Percentiles rank a stretch among this genome's conserved stretches.
Evolutionary conservation across 2,113 vertebrate species (phyloP).

Genomic region (Takifugu flavidus): DNA sequence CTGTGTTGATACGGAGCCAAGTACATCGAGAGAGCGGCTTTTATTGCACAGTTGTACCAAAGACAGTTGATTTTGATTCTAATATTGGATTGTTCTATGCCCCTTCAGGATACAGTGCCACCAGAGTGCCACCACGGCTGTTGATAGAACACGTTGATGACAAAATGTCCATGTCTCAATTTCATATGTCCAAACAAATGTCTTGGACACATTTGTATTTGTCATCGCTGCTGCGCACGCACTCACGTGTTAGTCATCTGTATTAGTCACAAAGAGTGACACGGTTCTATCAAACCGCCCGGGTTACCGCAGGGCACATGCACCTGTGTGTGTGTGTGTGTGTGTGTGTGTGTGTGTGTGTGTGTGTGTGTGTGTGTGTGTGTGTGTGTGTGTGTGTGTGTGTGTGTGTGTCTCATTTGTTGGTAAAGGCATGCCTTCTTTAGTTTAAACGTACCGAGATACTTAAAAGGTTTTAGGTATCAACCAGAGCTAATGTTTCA

Average conservation of each 20-base stretch:
- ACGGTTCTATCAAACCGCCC: slow-evolving; percentile 43
- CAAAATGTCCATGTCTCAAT: slow-evolving; percentile 22
- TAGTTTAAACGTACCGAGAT: slow-evolving; percentile 43
- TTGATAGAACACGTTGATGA: slow-evolving; percentile 31
- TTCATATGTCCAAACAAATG: slow-evolving; percentile 37
- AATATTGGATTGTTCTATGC: too few species aligned
- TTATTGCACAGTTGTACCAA: too few species aligned
- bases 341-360: too few species aligned
- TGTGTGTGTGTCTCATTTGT: slow-evolving; percentile 29
- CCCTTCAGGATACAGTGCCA: background rate
- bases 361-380: too few species aligned
- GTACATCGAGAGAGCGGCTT: too few species aligned
- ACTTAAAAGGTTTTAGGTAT: slow-evolving; percentile 52
- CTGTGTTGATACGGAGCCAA: too few species aligned
- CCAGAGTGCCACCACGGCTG: slow-evolving; percentile 26
- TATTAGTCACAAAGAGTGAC: slow-evolving; percentile 54
- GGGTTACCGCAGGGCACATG: slow-evolving; percentile 61
- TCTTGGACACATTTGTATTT: slow-evolving; percentile 41
- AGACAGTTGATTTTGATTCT: too few species aligned
- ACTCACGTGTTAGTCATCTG: slow-evolving; percentile 52
- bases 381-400: too few species aligned
- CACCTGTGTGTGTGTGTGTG: slow-evolving; percentile 13
- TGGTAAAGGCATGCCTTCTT: slow-evolving; percentile 43
- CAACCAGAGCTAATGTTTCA: slow-evolving; percentile 73
- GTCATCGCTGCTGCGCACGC: slow-evolving; percentile 14